Conservation (phyloP, 1,140 invertebrate species). For the Orussus abietinus region DNA sequence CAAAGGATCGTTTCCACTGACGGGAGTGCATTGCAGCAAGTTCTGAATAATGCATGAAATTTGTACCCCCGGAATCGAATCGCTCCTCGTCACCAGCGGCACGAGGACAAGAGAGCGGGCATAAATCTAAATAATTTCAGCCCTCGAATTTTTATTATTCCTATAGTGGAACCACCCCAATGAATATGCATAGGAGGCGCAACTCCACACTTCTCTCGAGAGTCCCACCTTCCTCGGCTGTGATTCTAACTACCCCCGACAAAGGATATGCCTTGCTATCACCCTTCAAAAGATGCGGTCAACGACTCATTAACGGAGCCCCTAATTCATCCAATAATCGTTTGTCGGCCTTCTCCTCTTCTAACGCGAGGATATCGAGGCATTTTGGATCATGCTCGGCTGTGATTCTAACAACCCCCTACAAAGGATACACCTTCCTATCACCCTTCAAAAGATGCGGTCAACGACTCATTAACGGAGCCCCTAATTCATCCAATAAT, state of each 20-base stretch:
- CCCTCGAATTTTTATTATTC: constrained; percentile 46
- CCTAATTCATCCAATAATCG: no score
- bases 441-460: no score
- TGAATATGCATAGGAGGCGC: constrained; percentile 43
- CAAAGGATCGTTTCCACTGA: constrained; percentile 41
- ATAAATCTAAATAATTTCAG: constrained; percentile 54
- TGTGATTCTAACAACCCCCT: no score
- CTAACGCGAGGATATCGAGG: no score
- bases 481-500: no score
- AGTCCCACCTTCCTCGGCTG: constrained; percentile 26
- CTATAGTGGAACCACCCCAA: constrained; percentile 25
- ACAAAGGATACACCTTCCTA: no score
- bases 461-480: no score
- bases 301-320: no score
- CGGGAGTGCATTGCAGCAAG: constrained; percentile 32
- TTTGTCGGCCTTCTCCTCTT: no score
- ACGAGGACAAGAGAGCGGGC: constrained; percentile 44
- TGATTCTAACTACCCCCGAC: constrained; percentile 21
- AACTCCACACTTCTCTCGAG: constrained; percentile 25
- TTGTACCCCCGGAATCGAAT: constrained; percentile 48
- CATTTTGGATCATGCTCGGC: no score
- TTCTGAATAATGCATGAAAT: constrained; percentile 52
- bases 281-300: no score
- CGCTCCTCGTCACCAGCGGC: constrained; percentile 38
- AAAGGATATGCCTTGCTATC: no score